Base-by-base conservation (phyloP, 2,797 vertebrate genomes). In the Mergus octosetaceus region DNA sequence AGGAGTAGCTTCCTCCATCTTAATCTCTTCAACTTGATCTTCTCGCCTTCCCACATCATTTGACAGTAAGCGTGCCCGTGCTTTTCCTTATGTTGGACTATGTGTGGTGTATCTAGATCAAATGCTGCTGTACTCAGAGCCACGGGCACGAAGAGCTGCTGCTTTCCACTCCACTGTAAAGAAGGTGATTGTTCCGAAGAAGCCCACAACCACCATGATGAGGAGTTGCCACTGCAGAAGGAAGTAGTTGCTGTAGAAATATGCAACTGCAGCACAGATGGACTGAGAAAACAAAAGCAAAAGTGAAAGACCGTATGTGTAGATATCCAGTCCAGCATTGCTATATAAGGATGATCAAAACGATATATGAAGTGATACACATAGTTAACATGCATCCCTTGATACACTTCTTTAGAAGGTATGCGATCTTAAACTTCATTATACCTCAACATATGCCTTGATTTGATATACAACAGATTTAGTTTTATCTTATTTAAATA, bases 191-290 rank as follows among this genome's bases (percentile, higher is more conserved):
- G 99, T 98, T 13, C 99, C 99, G 64, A 98, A 96, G 66, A 99
- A 99, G 2, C 99, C 99, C 39, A 97, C 68, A 11, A 98, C 1
- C 60, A 99, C 98, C 98, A 99, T 98, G 97, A 99, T 98, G 95
- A 99, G 98, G 80, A 99, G 98, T 93, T 99, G 99, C 99, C 99
- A 99, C 89, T 99, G 98, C 34, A 99, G 98, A 61, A 99, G 97
- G 83, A 99, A 98, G 96, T 99, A 99, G 98, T 99, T 99, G 88
- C 99, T 99, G 98, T 99, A 99, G 98, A 98, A 99, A 97, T 99
- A 99, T 2, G 99, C 99, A 69, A 99, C 57, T 0, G 99, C 99
- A 15, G 99, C 99, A 77, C 98, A 98, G 97, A 99, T 98, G 95
- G 99, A 99, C 99, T 99, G 96, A 15, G 76, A 28, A n/a, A 36